Evolutionary conservation across 2,888 invertebrate species (phyloP).

Genomic region (Didymodactylos carnosus): DNA sequence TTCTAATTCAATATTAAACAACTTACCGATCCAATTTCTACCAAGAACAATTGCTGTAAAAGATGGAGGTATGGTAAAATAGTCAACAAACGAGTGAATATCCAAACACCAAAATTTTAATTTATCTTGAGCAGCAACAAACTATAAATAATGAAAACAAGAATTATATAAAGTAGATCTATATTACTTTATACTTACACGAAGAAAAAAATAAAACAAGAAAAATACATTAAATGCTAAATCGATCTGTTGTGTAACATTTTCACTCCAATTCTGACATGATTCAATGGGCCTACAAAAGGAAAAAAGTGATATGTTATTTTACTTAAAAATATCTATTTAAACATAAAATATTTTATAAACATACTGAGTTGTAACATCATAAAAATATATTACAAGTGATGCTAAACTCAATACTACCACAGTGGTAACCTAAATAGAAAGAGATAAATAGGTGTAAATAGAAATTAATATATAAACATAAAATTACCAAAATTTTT

Average conservation of each 20-base stretch:
- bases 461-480: too few relatives aligned
- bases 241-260: conserved; percentile 75
- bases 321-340: not conserved
- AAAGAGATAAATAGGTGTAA: too few relatives aligned
- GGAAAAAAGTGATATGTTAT: not conserved
- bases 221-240: conserved; percentile 99
- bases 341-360: too few relatives aligned
- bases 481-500: conserved; percentile 84
- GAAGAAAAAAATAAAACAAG: conserved; percentile 99
- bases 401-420: conserved; percentile 7
- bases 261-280: conserved; percentile 10
- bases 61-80: conserved; percentile 99
- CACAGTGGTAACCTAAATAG: conserved; percentile 5
- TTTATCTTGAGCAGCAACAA: conserved; percentile 99
- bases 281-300: conserved; percentile 3
- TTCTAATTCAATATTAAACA: not conserved
- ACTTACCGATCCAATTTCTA: conserved; percentile 98
- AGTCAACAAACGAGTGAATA: conserved; percentile 99
- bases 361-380: conserved; percentile 13
- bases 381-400: conserved; percentile 13
- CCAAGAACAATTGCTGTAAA: conserved; percentile 99
- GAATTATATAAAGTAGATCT: not conserved
- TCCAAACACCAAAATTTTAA: conserved; percentile 98
- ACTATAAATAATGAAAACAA: too few relatives aligned
- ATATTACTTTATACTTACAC: conserved; percentile 55